phyloP scores from a whole-genome alignment of 2,888 invertebrate genomes.

The Plebejus anna region DNA sequence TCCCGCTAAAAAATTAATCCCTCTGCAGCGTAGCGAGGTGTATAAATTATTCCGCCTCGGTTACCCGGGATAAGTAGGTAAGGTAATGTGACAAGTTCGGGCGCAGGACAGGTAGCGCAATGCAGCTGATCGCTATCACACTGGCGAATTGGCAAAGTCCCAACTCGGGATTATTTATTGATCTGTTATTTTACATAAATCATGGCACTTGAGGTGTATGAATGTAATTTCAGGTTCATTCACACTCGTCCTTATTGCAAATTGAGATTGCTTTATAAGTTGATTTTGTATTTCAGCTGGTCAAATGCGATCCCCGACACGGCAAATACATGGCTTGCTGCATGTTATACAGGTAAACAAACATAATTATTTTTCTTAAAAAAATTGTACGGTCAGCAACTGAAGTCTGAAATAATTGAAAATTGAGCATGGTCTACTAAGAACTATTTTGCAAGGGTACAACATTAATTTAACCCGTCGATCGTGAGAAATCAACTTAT shows the following conservation, averaged over 20 bases:
- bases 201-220: no score
- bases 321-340: constrained; percentile 97
- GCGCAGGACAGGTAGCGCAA: constrained; percentile 29
- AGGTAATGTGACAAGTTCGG: not conserved
- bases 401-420: no score
- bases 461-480: no score
- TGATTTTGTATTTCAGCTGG: constrained; percentile 83
- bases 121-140: constrained; percentile 29
- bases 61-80: not conserved
- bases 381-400: no score
- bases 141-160: constrained; percentile 18
- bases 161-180: constrained; percentile 12
- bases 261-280: not conserved
- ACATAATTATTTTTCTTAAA: no score
- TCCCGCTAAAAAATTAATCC: not conserved
- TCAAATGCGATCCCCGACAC: constrained; percentile 93
- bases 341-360: constrained; percentile 86
- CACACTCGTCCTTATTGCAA: not conserved
- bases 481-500: no score
- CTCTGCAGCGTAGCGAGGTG: not conserved
- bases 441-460: no score
- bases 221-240: not conserved
- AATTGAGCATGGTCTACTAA: no score
- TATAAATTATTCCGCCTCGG: not conserved
- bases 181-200: not conserved